A percentile compares a stretch with the other conserved stretches of the same genome.
These are phyloP conservation scores for Scarus forsteni DNA, from an alignment of 2,797 vertebrate genomes.

Conservation along the genomic window DNA sequence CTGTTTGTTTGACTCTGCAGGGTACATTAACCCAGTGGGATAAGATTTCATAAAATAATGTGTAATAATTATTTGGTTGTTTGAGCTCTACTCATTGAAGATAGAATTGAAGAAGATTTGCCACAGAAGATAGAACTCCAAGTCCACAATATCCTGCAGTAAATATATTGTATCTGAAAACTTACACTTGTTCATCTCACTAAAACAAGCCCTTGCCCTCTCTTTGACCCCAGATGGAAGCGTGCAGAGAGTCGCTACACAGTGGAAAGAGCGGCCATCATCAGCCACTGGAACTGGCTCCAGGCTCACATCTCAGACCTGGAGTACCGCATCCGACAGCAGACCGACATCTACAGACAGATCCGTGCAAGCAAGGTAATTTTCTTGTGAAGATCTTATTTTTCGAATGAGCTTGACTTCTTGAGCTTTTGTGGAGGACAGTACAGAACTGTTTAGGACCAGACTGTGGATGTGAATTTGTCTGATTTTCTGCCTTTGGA, in stretches of 20 bases:
- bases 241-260: slow-evolving; percentile 96
- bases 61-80: too few relatives aligned
- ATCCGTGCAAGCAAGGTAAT: slow-evolving; percentile 95
- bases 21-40: too few relatives aligned
- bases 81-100: too few relatives aligned
- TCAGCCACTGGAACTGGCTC: slow-evolving; percentile 99
- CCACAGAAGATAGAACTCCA: too few relatives aligned
- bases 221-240: slow-evolving; percentile 86
- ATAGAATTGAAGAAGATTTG: too few relatives aligned
- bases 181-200: background rate
- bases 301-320: slow-evolving; percentile 98
- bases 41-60: too few relatives aligned
- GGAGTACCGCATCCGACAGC: slow-evolving; percentile 98
- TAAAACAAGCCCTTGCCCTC: background rate
- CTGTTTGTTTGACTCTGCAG: too few relatives aligned
- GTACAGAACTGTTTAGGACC: background rate
- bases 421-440: background rate
- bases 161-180: too few relatives aligned
- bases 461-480: too few relatives aligned
- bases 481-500: too few relatives aligned
- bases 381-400: background rate
- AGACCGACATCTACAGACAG: slow-evolving; percentile 97
- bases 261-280: slow-evolving; percentile 94
- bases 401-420: too few relatives aligned
- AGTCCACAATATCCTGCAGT: too few relatives aligned